These are phyloP conservation scores for Pyrocoelia pectoralis DNA, from an alignment of 2,888 invertebrate species.

Conservation along the genomic window DNA sequence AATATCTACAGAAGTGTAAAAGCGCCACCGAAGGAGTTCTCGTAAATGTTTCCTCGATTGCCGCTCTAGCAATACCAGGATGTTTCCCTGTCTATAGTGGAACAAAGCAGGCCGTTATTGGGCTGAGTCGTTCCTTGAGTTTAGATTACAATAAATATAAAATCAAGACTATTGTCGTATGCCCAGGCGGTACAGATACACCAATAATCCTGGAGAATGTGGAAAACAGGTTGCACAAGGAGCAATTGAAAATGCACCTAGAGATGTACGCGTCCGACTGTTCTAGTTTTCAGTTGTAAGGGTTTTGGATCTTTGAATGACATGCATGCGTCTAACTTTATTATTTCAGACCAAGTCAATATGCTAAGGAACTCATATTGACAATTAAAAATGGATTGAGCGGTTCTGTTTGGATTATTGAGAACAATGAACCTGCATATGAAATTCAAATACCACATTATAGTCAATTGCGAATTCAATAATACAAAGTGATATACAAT, in stretches of 20 bases:
- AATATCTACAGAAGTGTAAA: conserved; percentile 41
- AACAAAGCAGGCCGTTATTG: conserved; percentile 42
- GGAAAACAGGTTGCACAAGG: neutral
- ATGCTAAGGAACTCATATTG: conserved; percentile 66
- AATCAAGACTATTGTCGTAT: conserved; percentile 40
- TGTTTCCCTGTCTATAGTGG: conserved; percentile 36
- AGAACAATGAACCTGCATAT: conserved; percentile 64
- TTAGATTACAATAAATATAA: conserved; percentile 30
- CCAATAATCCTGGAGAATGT: neutral
- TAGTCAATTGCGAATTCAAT: neutral
- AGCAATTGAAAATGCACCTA: too few relatives aligned
- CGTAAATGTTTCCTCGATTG: conserved; percentile 44
- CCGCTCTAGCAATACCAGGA: conserved; percentile 36
- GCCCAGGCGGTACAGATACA: conserved; percentile 34
- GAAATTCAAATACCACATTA: conserved; percentile 10
- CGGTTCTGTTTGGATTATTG: conserved; percentile 71
- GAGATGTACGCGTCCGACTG: too few relatives aligned
- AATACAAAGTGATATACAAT: too few relatives aligned
- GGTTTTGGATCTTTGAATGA: too few relatives aligned
- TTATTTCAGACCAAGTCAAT: conserved; percentile 60
- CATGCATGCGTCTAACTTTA: too few relatives aligned
- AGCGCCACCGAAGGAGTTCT: conserved; percentile 42
- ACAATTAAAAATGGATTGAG: conserved; percentile 67
- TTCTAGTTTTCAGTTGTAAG: neutral
- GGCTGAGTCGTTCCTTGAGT: conserved; percentile 35